phyloP scores from a whole-genome alignment of 2,888 invertebrate genomes.

The Cyclophora albipunctata region DNA sequence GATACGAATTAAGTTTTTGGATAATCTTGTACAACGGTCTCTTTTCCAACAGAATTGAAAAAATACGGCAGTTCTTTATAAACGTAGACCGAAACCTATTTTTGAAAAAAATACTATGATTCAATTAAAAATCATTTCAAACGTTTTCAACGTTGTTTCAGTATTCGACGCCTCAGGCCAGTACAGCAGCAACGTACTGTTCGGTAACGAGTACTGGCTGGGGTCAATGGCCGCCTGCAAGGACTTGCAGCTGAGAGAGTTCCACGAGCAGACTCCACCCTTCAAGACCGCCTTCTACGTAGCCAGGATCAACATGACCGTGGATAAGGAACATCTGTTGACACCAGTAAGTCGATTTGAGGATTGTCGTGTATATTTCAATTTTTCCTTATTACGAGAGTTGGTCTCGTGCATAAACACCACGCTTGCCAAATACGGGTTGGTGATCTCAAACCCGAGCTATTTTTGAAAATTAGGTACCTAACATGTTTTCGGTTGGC shows the following conservation, averaged over 20 bases:
- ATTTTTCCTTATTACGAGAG: background rate
- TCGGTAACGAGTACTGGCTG: slow-evolving; percentile 88
- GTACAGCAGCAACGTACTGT: slow-evolving; percentile 84
- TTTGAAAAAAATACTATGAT: too few species aligned
- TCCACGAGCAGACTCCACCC: slow-evolving; percentile 73
- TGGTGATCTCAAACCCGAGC: too few species aligned
- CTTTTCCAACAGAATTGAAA: too few species aligned
- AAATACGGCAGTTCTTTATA: too few species aligned
- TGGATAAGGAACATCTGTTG: slow-evolving; percentile 67
- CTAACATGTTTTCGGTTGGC: too few species aligned
- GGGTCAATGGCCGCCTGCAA: slow-evolving; percentile 82
- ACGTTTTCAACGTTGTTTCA: slow-evolving; percentile 40
- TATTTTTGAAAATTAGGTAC: too few species aligned
- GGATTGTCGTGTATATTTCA: slow-evolving; percentile 2
- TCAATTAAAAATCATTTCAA: too few species aligned
- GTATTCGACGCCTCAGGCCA: slow-evolving; percentile 88
- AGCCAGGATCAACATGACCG: slow-evolving; percentile 72
- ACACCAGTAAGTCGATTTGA: slow-evolving; percentile 53
- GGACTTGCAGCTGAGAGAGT: slow-evolving; percentile 76
- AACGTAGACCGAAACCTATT: too few species aligned
- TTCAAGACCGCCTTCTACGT: slow-evolving; percentile 78
- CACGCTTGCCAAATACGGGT: too few species aligned
- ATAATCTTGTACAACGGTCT: too few species aligned
- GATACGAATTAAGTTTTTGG: too few species aligned
- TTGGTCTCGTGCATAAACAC: background rate